Evolutionary conservation across 2,113 vertebrate genomes (phyloP).

Genomic region (Zosterops pallidus): DNA sequence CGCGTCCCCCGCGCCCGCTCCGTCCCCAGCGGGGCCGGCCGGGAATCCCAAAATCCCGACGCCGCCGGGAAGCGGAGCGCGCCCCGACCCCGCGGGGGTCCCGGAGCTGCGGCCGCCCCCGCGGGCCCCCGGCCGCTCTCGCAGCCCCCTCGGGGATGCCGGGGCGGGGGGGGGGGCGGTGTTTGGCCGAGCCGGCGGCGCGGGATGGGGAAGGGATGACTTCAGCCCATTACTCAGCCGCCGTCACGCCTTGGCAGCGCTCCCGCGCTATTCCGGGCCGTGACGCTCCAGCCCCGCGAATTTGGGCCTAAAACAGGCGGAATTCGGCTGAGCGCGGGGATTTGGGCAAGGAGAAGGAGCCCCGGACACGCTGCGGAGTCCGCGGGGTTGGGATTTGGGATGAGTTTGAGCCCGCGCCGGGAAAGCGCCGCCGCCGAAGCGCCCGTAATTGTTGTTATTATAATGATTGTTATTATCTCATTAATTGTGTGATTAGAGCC

Average conservation of each 20-base stretch:
- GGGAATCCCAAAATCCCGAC: neutral
- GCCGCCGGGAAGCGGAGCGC: neutral
- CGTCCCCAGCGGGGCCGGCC: neutral
- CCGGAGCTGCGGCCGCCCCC: neutral
- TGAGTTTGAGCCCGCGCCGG: neutral
- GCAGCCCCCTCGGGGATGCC: neutral
- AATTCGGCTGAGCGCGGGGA: neutral
- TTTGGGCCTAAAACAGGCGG: neutral
- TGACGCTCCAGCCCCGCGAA: conserved; percentile 11
- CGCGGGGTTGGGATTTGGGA: neutral
- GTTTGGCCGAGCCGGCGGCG: neutral
- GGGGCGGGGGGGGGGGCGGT: too few species aligned
- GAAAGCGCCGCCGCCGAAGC: neutral
- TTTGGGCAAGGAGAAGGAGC: neutral
- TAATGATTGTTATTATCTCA: neutral
- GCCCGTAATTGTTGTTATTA: neutral
- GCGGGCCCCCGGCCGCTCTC: neutral
- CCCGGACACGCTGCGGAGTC: neutral
- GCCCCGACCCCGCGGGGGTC: neutral
- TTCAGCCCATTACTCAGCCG: conserved; percentile 75
- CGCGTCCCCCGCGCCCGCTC: neutral
- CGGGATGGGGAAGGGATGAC: conserved; percentile 51
- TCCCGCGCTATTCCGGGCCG: conserved; percentile 71
- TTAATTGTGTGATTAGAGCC: neutral
- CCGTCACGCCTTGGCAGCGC: conserved; percentile 67